Base-by-base conservation (phyloP, 1,140 invertebrate species). In the Dufourea novaeangliae region DNA sequence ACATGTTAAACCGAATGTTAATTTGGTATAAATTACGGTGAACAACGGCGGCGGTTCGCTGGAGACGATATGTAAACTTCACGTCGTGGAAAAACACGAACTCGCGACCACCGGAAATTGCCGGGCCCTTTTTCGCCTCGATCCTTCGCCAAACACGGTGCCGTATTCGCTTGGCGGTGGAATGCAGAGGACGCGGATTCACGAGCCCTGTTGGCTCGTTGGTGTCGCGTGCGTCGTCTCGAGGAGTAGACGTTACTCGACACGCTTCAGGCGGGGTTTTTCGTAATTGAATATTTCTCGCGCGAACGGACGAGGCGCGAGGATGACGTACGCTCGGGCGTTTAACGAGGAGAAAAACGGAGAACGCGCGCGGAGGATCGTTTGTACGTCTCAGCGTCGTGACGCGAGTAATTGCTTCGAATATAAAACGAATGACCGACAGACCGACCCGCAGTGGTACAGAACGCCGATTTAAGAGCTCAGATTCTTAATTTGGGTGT, bases 281-380 rank as follows among this genome's bases (percentile, higher is more conserved):
- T 61, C 57, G 57, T 61, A 61, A 61, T 61, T 61, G 57, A 61
- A 61, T 61, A 61, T 61, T 61, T 61, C 32, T 32, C 57, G 32
- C 7, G 54, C 25, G 63, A 34, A 34, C 27, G 46, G 46, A 11
- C 32, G 11, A 37, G 57, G 32, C 32, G 57, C 57, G 57, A 61
- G 57, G 32, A 59, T 59, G 56, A 59, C 17, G 57, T 37, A 61
- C 57, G 57, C 32, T 32, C 32, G 57, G n/a, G 32, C 57, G 57
- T 57, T 57, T 57, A 57, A 57, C 54, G 54, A 57, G 54, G 54
- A 27, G 54, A 57, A 57, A 57, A 57, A 57, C 54, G 27, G 54
- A 17, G 27, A 50, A 50, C 54, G 27, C 54, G 54, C 7, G 54
- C 5, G 27, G 27, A 17, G 12, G 11, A 56, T 56, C 52, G 52